phyloP scores from a whole-genome alignment of 1,140 invertebrate genomes.

The Hylaeus anthracinus region DNA sequence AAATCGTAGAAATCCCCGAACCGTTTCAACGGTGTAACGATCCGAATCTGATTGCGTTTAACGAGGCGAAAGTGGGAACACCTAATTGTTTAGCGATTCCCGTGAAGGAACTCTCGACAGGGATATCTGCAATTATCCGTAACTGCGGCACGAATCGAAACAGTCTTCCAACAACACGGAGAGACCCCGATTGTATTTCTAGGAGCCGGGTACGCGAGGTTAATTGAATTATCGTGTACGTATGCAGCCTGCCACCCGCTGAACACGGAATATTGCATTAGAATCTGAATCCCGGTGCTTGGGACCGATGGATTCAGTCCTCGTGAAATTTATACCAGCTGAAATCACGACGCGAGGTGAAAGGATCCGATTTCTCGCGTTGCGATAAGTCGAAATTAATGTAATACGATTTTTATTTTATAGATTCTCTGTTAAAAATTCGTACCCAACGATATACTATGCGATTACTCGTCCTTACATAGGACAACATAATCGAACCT shows the following conservation, averaged over 20 bases:
- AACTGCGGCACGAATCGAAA: conserved; percentile 49
- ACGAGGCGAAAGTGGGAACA: conserved; percentile 44
- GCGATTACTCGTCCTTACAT: too few species aligned
- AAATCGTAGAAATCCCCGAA: background rate
- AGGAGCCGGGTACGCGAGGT: conserved; percentile 40
- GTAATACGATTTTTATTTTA: too few species aligned
- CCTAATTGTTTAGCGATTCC: conserved; percentile 41
- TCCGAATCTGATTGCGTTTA: conserved; percentile 32
- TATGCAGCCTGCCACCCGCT: conserved; percentile 11
- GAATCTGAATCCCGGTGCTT: conserved; percentile 5
- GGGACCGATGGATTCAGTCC: background rate
- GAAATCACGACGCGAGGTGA: background rate
- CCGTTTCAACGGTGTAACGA: conserved; percentile 1
- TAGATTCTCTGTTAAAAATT: too few species aligned
- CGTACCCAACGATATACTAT: too few species aligned
- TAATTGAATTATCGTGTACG: conserved; percentile 58
- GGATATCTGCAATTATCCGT: conserved; percentile 42
- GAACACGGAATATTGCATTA: conserved; percentile 16
- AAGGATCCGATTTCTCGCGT: too few species aligned
- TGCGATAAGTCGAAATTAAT: too few species aligned
- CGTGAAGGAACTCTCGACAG: conserved; percentile 54
- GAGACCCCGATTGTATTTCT: conserved; percentile 50
- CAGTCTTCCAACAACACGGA: conserved; percentile 47
- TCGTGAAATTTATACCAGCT: background rate
- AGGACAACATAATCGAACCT: too few species aligned